Base-by-base conservation (phyloP, 2,797 vertebrate species). In the Rachycentron canadum region DNA sequence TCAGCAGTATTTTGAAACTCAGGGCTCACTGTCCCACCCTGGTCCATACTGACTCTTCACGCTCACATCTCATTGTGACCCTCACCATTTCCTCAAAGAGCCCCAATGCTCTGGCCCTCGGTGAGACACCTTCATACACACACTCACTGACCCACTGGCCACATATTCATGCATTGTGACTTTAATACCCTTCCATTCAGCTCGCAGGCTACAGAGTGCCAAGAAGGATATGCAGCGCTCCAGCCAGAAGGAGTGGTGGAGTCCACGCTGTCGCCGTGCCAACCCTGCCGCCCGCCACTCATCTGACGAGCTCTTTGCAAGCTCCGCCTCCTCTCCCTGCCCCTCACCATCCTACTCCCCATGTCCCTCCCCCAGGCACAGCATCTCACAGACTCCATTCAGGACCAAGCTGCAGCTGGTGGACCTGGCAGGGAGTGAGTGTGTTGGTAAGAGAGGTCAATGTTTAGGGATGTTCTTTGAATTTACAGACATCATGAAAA, bases 361-460 rank as follows among this genome's bases (percentile, higher is more conserved):
- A 0, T 91, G 90, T 64, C 89, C 86, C 32, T 93, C 93, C 25
- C 93, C 92, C 7, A 85, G 90, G 11, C 75, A 73, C 66, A 89
- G 91, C 81, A 58, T 90, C 66, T 69, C 90, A 2, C 88, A 91
- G 83, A 73, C 82, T 3, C 74, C 83, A 7, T 88, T 94, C 79
- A 92, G 47, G 79, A 94, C 95, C 5, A 95, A 92, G 76, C 86
- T 98, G 85, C 96, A 96, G 90, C 91, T 97, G 68, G 96, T 98
- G 85, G 96, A 97, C 86, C 93, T 97, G 86, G 96, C 96, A 0
- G 96, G 97, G 32, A 97, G 96, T 0, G 96, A 97, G 90, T 96
- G 96, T 69, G 93, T 89, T 0, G 95, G 97, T 97, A 87, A 92
- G 95, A 38, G 28, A 16, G n/a, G 25, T 57, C 34, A 4, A 0